phyloP scores from a whole-genome alignment of 2,113 vertebrate genomes.

The Puntigrus tetrazona region DNA sequence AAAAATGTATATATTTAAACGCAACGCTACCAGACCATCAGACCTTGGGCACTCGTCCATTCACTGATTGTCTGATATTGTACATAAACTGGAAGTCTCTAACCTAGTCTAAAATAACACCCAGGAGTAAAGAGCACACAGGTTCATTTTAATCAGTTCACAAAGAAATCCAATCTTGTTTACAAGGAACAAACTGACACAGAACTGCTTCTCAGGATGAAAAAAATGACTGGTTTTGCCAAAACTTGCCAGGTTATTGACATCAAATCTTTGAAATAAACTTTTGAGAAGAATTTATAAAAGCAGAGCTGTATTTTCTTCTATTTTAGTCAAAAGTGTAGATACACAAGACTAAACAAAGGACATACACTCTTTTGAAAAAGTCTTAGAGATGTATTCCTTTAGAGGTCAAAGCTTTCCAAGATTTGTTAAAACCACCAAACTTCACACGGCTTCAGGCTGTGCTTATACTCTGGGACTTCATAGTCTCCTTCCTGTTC shows the following conservation, averaged over 20 bases:
- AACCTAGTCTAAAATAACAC: background rate
- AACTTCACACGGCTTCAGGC: background rate
- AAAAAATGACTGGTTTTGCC: background rate
- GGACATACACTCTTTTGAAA: background rate
- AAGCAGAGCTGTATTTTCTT: background rate
- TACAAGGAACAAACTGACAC: conserved; percentile 1
- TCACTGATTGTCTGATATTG: background rate
- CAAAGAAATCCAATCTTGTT: background rate
- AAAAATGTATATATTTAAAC: background rate
- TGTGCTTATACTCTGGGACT: too few species aligned
- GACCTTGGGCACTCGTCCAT: background rate
- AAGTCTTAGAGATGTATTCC: background rate
- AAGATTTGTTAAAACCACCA: background rate
- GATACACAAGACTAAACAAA: background rate
- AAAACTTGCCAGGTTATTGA: conserved; percentile 10
- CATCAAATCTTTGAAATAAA: conserved; percentile 1
- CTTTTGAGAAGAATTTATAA: background rate
- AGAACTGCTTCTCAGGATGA: background rate
- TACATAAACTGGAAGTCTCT: background rate
- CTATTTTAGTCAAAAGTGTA: background rate
- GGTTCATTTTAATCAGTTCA: background rate
- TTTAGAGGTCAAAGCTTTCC: background rate
- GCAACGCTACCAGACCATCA: background rate
- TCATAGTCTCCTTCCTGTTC: background rate
- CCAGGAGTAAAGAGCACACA: background rate